Evolutionary conservation across 2,113 vertebrate genomes (phyloP).

Genomic region (Calcarius ornatus): DNA sequence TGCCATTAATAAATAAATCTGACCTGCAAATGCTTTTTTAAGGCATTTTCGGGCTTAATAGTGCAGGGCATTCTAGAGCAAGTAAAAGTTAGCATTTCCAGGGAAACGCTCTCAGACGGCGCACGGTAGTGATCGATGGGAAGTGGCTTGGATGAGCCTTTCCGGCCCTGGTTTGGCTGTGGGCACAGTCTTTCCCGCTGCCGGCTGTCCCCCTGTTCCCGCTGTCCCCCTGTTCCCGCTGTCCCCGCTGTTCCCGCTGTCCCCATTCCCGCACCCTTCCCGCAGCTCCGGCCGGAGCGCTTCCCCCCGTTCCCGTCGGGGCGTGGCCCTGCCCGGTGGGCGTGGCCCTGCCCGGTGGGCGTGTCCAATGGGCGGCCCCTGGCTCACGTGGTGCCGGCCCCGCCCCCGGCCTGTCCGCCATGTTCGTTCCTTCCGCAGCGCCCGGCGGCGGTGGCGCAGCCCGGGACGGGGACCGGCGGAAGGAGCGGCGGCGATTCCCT

Average conservation of each 20-base stretch:
- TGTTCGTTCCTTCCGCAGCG: slow-evolving; percentile 10
- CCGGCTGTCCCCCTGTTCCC: too few relatives aligned
- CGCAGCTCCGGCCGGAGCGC: rapidly evolving
- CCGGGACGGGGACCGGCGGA: neutral
- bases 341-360: neutral
- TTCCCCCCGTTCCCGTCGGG: rapidly evolving
- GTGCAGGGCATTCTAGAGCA: neutral
- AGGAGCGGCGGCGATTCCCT: neutral
- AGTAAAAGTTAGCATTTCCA: rapidly evolving
- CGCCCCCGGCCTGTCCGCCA: slow-evolving; percentile 51
- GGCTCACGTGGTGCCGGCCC: neutral
- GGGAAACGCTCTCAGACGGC: rapidly evolving
- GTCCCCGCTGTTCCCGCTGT: too few relatives aligned
- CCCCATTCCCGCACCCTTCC: rapidly evolving
- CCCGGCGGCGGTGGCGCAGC: neutral
- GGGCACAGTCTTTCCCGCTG: neutral
- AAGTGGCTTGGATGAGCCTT: rapidly evolving
- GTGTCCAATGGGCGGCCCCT: rapidly evolving
- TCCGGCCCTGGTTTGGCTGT: rapidly evolving
- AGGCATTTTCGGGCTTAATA: too few relatives aligned
- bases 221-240: too few relatives aligned
- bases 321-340: neutral
- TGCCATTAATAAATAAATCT: neutral
- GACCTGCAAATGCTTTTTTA: rapidly evolving
- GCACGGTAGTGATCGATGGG: rapidly evolving